Base-by-base conservation (phyloP, 1,140 invertebrate species). In the Solenopsis fugax region DNA sequence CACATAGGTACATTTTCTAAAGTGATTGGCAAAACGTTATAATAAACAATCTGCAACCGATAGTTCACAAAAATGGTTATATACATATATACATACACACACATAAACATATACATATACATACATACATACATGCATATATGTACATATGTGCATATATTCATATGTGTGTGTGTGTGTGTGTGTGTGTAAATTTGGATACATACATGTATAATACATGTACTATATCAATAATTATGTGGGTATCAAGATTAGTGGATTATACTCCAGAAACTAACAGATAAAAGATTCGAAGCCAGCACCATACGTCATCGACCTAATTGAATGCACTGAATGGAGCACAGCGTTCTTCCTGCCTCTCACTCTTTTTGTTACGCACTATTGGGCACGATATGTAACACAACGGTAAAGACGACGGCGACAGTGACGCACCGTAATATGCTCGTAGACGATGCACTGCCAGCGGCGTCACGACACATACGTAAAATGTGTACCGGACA, bases 401-500 rank as follows among this genome's bases (percentile, higher is more conserved):
- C 45, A 65, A 48, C 2, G 54, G 54, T 4, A 13, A 64, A n/a
- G 7, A 37, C 41, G 45, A 50, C 64, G 5, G 10, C 86, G 62
- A 86, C 75, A 72, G 62, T 54, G 18, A 86, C 88, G 72, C 86
- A 89, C 86, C 90, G 88, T 65, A 88, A 92, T n/a, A n/a, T 90
- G 90, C 86, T 88, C 75, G 88, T 86, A 90, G 88, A 85, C 90
- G 91, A 85, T 87, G 87, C 84, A 90, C 90, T 90, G 67, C 24
- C 64, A 81, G 24, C 50, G 54, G 81, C 90, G 90, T 86, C 90
- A 81, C 90, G 65, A 90, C 89, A 73, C 41, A 1, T 29, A 82
- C 72, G 67, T 37, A 75, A 88, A 75, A 71, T 88, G 82, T 58
- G 88, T 77, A 84, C 90, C 29, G 29, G 73, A 29, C 29, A 29